These are phyloP conservation scores for Agrotis puta DNA, from an alignment of 2,888 invertebrate species.

Conservation along the genomic window DNA sequence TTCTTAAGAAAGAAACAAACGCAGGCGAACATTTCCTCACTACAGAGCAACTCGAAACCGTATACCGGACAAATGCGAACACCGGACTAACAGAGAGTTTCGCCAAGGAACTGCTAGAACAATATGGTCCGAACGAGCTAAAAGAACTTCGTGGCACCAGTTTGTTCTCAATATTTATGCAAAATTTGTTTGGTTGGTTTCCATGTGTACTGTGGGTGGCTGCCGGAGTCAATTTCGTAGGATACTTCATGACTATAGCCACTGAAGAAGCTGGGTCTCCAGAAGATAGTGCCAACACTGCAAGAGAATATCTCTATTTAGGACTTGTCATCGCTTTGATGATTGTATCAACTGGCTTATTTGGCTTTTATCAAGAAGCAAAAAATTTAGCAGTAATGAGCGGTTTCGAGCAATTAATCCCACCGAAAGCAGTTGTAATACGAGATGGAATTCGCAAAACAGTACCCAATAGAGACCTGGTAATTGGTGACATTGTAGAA, in stretches of 20 bases:
- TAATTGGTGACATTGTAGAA: constrained; percentile 96
- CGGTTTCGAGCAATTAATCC: constrained; percentile 95
- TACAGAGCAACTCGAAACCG: constrained; percentile 81
- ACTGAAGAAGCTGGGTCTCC: constrained; percentile 57
- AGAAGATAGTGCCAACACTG: constrained; percentile 70
- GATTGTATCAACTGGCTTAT: constrained; percentile 88
- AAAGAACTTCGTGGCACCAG: constrained; percentile 91
- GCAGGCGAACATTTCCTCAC: constrained; percentile 87
- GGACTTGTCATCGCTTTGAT: constrained; percentile 83
- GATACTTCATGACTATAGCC: constrained; percentile 79
- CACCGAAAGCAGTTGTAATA: constrained; percentile 93
- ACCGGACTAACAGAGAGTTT: constrained; percentile 90
- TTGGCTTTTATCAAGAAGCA: constrained; percentile 91
- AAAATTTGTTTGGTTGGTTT: constrained; percentile 94
- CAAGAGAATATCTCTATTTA: constrained; percentile 85
- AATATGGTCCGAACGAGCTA: constrained; percentile 92
- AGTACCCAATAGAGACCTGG: constrained; percentile 92
- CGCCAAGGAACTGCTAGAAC: constrained; percentile 88
- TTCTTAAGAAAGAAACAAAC: constrained; percentile 82
- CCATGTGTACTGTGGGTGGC: constrained; percentile 93
- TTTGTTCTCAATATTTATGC: constrained; percentile 92
- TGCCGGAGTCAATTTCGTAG: constrained; percentile 91
- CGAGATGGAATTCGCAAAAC: constrained; percentile 92
- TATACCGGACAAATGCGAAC: constrained; percentile 84
- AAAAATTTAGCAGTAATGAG: constrained; percentile 96